phyloP scores from a whole-genome alignment of 2,888 invertebrate genomes.

The Volucella zonaria region DNA sequence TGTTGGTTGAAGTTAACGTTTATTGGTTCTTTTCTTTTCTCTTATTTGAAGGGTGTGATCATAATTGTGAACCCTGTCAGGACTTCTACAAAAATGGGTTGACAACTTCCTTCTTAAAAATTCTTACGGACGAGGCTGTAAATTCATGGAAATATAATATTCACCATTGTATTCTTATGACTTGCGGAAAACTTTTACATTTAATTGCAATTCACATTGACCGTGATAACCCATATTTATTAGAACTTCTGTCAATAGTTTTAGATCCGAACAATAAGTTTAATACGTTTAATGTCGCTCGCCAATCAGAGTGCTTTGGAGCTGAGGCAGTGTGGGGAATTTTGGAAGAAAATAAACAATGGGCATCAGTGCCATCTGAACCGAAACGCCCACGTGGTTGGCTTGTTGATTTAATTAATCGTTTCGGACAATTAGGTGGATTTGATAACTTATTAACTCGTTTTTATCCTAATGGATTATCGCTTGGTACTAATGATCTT shows the following conservation, averaged over 20 bases:
- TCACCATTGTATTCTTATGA: conserved; percentile 96
- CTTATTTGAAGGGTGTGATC: conserved; percentile 88
- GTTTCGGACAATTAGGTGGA: conserved; percentile 94
- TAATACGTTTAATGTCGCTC: conserved; percentile 83
- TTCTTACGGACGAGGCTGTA: conserved; percentile 98
- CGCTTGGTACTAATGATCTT: conserved; percentile 79
- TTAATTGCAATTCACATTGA: conserved; percentile 95
- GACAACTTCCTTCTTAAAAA: conserved; percentile 97
- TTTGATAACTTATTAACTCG: conserved; percentile 93
- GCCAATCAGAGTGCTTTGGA: conserved; percentile 81
- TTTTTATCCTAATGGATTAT: conserved; percentile 89
- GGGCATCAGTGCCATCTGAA: conserved; percentile 87
- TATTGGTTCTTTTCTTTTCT: not conserved
- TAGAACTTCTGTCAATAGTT: conserved; percentile 95
- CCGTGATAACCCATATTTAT: conserved; percentile 94
- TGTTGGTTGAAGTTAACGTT: not conserved
- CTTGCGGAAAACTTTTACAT: conserved; percentile 95
- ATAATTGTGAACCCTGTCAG: conserved; percentile 94
- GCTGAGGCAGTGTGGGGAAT: conserved; percentile 83
- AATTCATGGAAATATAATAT: conserved; percentile 99
- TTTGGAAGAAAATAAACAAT: conserved; percentile 87
- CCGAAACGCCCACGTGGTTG: conserved; percentile 94
- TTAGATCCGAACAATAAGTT: conserved; percentile 98
- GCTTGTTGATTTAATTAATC: conserved; percentile 97
- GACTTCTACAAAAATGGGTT: conserved; percentile 97